Conservation (phyloP, 1,140 invertebrate genomes). For the Aphaenogaster ashmeadi region DNA sequence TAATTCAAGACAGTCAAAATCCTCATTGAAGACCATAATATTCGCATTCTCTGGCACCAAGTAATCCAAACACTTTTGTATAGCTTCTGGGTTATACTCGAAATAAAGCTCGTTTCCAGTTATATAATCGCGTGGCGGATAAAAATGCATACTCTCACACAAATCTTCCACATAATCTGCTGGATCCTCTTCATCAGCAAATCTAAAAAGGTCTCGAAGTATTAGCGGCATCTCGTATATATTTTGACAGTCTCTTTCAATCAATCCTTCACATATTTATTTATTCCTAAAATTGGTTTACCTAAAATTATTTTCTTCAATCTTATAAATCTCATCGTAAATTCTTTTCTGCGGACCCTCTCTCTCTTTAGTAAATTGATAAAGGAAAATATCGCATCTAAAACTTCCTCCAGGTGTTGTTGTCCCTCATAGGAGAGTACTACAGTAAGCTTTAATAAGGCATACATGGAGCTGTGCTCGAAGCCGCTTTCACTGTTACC, state of each 20-base stretch:
- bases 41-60: slow-evolving; percentile 92
- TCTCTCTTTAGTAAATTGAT: slow-evolving; percentile 90
- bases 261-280: background rate
- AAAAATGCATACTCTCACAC: slow-evolving; percentile 93
- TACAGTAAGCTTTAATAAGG: slow-evolving; percentile 92
- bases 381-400: slow-evolving; percentile 91
- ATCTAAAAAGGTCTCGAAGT: slow-evolving; percentile 84
- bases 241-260: background rate
- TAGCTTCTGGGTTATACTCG: slow-evolving; percentile 93
- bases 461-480: slow-evolving; percentile 91
- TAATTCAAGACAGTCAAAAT: slow-evolving; percentile 88
- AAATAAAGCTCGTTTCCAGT: slow-evolving; percentile 92
- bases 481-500: slow-evolving; percentile 93
- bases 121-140: slow-evolving; percentile 92
- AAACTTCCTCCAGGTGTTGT: slow-evolving; percentile 90
- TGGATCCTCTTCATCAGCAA: slow-evolving; percentile 90
- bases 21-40: slow-evolving; percentile 90
- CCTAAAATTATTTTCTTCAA: slow-evolving; percentile 91
- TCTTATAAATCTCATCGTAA: slow-evolving; percentile 91
- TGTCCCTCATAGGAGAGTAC: slow-evolving; percentile 94
- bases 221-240: background rate
- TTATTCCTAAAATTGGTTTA: slow-evolving; percentile 37
- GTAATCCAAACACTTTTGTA: slow-evolving; percentile 89
- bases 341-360: slow-evolving; percentile 90
- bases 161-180: slow-evolving; percentile 93